A percentile compares a stretch with the other conserved stretches of the same genome.
Evolutionary conservation across 2,888 invertebrate genomes (phyloP).

Genomic region (Pimpla rufipes): DNA sequence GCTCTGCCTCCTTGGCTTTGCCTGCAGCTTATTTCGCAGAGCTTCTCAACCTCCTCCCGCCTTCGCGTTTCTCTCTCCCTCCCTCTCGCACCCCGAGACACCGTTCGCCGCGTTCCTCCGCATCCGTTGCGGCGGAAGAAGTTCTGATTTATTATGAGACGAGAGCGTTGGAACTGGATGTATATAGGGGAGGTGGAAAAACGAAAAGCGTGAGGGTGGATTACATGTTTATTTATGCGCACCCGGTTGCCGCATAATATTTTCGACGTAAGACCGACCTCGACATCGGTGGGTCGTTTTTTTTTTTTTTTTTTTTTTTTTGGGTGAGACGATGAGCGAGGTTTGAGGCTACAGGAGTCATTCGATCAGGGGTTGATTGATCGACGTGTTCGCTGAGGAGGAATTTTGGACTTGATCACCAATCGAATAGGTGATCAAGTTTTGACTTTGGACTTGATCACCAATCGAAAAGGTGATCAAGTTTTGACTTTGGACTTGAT

Average conservation of each 20-base stretch:
- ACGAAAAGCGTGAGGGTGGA: conserved; percentile 14
- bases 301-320: neutral
- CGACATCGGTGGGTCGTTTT: neutral
- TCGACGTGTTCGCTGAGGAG: too few species aligned
- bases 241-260: conserved; percentile 51
- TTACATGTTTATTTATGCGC: conserved; percentile 70
- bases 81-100: neutral
- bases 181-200: neutral
- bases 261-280: conserved; percentile 25
- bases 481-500: too few species aligned
- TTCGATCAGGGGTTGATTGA: too few species aligned
- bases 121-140: conserved; percentile 56
- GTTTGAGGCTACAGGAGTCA: too few species aligned
- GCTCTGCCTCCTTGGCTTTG: conserved; percentile 43
- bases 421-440: too few species aligned
- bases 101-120: conserved; percentile 22
- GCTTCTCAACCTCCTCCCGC: conserved; percentile 22
- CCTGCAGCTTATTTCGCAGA: conserved; percentile 31
- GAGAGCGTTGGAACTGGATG: conserved; percentile 8
- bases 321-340: neutral
- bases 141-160: conserved; percentile 58
- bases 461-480: too few species aligned
- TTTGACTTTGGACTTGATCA: too few species aligned
- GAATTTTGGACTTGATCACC: too few species aligned
- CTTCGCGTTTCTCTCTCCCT: too few species aligned